Conservation (phyloP, 2,113 vertebrate species). For the Tetrax tetrax region DNA sequence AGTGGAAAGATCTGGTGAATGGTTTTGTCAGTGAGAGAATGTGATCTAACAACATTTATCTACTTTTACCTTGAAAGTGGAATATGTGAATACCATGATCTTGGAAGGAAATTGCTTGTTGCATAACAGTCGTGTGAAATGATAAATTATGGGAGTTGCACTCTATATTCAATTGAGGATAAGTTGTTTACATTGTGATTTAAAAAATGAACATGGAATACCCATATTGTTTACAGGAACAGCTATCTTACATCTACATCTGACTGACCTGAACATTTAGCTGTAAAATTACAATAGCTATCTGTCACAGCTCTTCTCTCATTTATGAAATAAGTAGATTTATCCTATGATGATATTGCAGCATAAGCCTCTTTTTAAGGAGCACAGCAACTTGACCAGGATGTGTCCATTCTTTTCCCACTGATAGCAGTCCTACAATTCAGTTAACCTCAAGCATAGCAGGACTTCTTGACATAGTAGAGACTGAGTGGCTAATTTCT, state of each 20-base stretch:
- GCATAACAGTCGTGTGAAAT: not conserved
- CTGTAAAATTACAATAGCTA: not conserved
- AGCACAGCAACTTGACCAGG: not conserved
- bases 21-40: not conserved
- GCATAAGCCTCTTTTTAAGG: not conserved
- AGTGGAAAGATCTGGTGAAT: not conserved
- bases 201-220: not conserved
- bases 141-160: not conserved
- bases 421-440: not conserved
- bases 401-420: not conserved
- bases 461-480: not conserved
- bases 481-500: not conserved
- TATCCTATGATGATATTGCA: not conserved
- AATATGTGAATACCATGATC: not conserved
- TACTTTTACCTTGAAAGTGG: not conserved
- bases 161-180: not conserved
- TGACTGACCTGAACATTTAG: not conserved
- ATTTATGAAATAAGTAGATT: not conserved
- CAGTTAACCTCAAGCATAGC: not conserved
- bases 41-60: not conserved
- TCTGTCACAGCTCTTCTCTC: not conserved
- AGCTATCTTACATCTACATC: not conserved
- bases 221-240: not conserved
- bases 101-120: not conserved
- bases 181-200: not conserved